Percentiles rank a stretch among this genome's conserved stretches.
Conservation (phyloP, 2,888 invertebrate genomes). For the Andrena chrysosceles region DNA sequence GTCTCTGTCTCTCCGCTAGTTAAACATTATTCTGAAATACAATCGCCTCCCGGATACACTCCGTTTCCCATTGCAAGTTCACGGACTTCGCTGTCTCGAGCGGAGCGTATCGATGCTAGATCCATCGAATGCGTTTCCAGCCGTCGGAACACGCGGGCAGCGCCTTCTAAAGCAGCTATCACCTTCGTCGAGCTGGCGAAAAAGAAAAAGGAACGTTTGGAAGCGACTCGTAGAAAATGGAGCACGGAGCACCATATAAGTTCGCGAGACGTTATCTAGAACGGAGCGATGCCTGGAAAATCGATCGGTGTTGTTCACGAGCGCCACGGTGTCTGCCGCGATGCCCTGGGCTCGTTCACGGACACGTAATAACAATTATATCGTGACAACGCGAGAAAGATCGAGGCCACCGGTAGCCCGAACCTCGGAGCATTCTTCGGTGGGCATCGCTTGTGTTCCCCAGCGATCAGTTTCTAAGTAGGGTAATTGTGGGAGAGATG, state of each 20-base stretch:
- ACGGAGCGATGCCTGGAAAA: constrained; percentile 44
- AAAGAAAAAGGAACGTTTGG: not conserved
- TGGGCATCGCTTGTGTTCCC: constrained; percentile 6
- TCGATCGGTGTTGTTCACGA: constrained; percentile 53
- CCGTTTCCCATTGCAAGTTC: constrained; percentile 23
- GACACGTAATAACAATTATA: constrained; percentile 62
- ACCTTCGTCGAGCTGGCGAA: not conserved
- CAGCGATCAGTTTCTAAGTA: constrained; percentile 11
- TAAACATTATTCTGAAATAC: constrained; percentile 12
- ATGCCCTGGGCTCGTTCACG: constrained; percentile 33
- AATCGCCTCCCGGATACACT: not conserved
- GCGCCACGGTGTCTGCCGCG: constrained; percentile 60
- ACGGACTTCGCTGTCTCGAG: not conserved
- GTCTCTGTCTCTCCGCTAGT: not conserved
- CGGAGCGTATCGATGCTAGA: too few relatives aligned
- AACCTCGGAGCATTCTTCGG: constrained; percentile 10
- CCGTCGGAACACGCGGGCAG: not conserved
- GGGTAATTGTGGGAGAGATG: too few relatives aligned
- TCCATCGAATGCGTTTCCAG: not conserved
- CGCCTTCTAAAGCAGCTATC: not conserved
- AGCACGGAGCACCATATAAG: constrained; percentile 26
- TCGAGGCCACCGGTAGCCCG: constrained; percentile 44
- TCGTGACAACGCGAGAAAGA: constrained; percentile 43
- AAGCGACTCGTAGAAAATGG: constrained; percentile 34
- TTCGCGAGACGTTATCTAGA: constrained; percentile 41